A percentile compares a stretch with the other conserved stretches of the same genome.
Evolutionary conservation across 2,113 vertebrate genomes (phyloP).

Genomic region (Numenius arquata): DNA sequence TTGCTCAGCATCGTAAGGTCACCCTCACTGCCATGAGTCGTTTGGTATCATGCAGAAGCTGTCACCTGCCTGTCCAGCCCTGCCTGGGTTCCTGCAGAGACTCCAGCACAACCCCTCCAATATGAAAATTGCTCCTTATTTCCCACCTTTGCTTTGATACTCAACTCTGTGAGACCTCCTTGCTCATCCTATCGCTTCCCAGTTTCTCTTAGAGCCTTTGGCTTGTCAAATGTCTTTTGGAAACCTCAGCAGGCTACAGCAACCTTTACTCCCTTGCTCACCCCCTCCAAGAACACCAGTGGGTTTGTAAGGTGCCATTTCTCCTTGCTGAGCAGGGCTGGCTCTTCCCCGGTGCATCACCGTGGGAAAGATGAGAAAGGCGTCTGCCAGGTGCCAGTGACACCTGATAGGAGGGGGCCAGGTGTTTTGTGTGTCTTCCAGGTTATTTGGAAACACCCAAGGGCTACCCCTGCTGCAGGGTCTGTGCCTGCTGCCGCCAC

Average conservation of each 20-base stretch:
- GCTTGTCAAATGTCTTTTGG: neutral
- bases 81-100: neutral
- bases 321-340: neutral
- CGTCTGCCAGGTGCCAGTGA: neutral
- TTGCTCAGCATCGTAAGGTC: neutral
- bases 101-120: neutral
- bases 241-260: neutral
- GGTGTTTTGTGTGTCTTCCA: neutral
- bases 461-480: neutral
- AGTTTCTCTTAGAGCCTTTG: neutral
- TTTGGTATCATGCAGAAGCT: neutral
- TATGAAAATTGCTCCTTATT: neutral
- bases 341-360: neutral
- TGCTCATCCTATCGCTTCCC: neutral
- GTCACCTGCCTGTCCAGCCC: neutral
- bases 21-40: neutral
- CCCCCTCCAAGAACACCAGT: neutral
- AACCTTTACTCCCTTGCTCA: neutral
- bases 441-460: neutral
- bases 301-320: neutral
- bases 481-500: neutral
- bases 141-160: neutral
- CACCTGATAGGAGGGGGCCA: neutral
- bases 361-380: neutral
- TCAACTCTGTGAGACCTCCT: neutral